Evolutionary conservation across 92 coral and sea anemone genomes (phyloP), one percentile per base, ranked within the genome.

Genomic region (Nematostella vectensis): DNA sequence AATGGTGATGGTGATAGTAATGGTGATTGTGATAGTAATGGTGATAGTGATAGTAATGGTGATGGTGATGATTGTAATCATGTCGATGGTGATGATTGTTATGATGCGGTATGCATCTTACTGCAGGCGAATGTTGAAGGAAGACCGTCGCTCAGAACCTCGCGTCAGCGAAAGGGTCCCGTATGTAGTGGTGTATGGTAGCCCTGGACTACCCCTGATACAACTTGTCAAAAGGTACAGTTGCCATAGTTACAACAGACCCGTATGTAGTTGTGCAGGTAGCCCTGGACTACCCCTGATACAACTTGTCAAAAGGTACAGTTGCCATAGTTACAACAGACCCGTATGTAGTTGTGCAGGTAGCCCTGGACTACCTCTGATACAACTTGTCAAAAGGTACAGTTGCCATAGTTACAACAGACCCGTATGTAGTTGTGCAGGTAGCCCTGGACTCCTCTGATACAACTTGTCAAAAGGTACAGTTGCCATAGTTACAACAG

Each of bases 131-230:
- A 70, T 76, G 83, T 58, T 89, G 61, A 73, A 75, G 27, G 95
- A 79, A 23, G 97, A 89, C 39, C 97, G 97, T 42, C 76, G 97
- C 28, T 75, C 97, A 47, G 97, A 89, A 67, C 97, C 97, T 10
- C 82, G 97, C 58, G 97, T 89, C 4, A 86, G 91, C 23, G 97
- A 89, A 48, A 78, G 97, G 56, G 97, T 89, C 31, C 97, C 97
- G 59, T 89, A 85, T 65, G 91, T 89, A 0, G 83, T 89, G 25
- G 94, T 86, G 57, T 85, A 85, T 39, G 97, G 97, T 11, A 89
- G 87, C 37, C 97, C 97, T 1, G 97, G 97, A 0, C 61, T 89
- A 4, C 97, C 97, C 11, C 77, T 89, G 6, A 89, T 89, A 54
- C 95, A 78, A 52, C 80, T 89, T 11, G 95, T 89, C 3, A 74